These are phyloP conservation scores for Podotricha telesiphe DNA, from an alignment of 2,888 invertebrate genomes.

Conservation along the genomic window DNA sequence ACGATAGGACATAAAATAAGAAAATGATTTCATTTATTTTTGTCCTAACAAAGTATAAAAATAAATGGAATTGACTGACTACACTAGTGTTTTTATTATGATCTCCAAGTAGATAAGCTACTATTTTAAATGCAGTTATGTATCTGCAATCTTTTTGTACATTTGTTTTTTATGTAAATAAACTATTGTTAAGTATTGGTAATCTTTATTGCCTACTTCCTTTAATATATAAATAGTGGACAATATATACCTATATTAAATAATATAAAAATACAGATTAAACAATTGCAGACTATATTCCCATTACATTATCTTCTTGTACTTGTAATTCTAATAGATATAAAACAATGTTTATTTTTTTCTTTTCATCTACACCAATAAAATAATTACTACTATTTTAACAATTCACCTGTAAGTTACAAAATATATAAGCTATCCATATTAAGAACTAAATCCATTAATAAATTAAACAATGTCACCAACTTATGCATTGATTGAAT, in stretches of 20 bases:
- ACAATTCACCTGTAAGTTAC: too few species aligned
- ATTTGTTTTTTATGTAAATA: constrained; percentile 65
- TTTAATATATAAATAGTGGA: not conserved
- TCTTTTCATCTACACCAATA: too few species aligned
- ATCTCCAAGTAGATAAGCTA: constrained; percentile 63
- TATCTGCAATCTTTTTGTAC: constrained; percentile 49
- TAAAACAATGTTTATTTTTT: too few species aligned
- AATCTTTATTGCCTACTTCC: constrained; percentile 39
- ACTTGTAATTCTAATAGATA: too few species aligned
- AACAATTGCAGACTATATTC: too few species aligned
- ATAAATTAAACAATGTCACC: too few species aligned
- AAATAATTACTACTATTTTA: too few species aligned
- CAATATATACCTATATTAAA: not conserved
- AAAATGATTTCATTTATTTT: constrained; percentile 77
- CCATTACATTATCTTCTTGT: too few species aligned
- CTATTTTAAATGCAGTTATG: constrained; percentile 33
- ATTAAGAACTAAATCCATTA: too few species aligned
- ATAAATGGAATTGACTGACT: constrained; percentile 77
- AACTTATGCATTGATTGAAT: too few species aligned
- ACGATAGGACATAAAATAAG: constrained; percentile 80
- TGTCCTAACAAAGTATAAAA: constrained; percentile 75
- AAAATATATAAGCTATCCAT: too few species aligned
- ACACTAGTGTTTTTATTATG: constrained; percentile 67
- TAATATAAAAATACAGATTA: too few species aligned
- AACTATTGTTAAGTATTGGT: constrained; percentile 49